Conservation (phyloP, 2,888 invertebrate species). For the Hermaeophaga mercurialis region DNA sequence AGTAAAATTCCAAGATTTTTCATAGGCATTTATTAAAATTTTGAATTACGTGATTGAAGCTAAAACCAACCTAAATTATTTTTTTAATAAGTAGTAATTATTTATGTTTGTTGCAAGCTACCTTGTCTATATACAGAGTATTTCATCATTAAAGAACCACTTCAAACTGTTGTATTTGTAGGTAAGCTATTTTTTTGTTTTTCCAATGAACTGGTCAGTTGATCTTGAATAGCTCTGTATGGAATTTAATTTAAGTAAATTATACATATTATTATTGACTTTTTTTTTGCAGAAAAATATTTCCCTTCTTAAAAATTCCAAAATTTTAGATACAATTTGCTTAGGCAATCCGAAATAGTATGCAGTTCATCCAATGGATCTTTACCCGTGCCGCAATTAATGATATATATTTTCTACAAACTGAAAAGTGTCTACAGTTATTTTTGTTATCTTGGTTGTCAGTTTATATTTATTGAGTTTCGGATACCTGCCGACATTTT, state of each 20-base stretch:
- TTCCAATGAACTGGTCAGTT: slow-evolving; percentile 11
- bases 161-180: slow-evolving; percentile 10
- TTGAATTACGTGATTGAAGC: not conserved
- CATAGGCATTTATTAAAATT: not conserved
- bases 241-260: slow-evolving; percentile 23
- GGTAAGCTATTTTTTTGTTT: not conserved
- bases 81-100: slow-evolving; percentile 38
- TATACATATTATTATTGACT: slow-evolving; percentile 17
- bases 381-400: too few relatives aligned
- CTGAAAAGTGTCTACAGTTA: too few relatives aligned
- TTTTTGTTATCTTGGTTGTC: too few relatives aligned
- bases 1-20: slow-evolving; percentile 20
- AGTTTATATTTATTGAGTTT: too few relatives aligned
- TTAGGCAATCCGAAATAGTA: too few relatives aligned
- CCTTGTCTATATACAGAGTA: slow-evolving; percentile 31
- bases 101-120: slow-evolving; percentile 37
- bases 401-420: too few relatives aligned
- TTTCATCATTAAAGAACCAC: slow-evolving; percentile 16
- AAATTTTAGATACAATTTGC: too few relatives aligned
- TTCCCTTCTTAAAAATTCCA: too few relatives aligned
- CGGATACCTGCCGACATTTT: too few relatives aligned
- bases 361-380: too few relatives aligned
- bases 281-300: not conserved
- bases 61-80: slow-evolving; percentile 29
- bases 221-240: slow-evolving; percentile 24